Conservation (phyloP, 92 coral and sea anemone genomes). For the Ricordea florida region DNA sequence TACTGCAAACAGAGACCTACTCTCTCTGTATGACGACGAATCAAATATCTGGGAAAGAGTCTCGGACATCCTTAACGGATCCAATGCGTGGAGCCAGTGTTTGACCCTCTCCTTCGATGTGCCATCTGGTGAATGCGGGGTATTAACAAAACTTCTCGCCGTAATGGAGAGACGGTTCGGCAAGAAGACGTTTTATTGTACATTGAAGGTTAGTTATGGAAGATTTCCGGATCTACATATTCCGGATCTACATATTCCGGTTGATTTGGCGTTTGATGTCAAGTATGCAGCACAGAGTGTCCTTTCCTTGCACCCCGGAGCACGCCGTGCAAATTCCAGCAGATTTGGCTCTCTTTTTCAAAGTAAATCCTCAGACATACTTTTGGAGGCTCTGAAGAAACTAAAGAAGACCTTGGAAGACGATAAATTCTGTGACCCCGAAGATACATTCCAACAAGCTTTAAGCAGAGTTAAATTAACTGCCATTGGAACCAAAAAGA, state of each 20-base stretch:
- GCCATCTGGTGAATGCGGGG: background rate
- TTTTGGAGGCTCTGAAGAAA: constrained; percentile 61
- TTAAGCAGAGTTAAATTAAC: constrained; percentile 46
- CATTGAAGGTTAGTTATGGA: constrained; percentile 33
- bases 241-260: constrained; percentile 43
- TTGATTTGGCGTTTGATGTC: constrained; percentile 66
- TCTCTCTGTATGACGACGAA: background rate
- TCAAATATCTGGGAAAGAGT: constrained; percentile 36
- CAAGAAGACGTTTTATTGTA: constrained; percentile 70
- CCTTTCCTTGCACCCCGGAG: constrained; percentile 64
- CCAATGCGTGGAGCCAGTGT: constrained; percentile 67
- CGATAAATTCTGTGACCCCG: constrained; percentile 83
- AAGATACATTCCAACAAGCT: constrained; percentile 32
- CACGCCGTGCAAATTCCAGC: constrained; percentile 55
- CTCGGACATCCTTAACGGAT: constrained; percentile 24
- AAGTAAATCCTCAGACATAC: constrained; percentile 34
- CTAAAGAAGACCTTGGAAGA: constrained; percentile 51
- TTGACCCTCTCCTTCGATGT: constrained; percentile 46
- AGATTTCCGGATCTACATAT: constrained; percentile 7
- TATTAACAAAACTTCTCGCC: constrained; percentile 40
- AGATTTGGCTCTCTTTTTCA: constrained; percentile 51
- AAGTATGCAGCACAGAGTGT: constrained; percentile 77
- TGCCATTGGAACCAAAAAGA: constrained; percentile 25
- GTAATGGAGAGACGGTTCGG: constrained; percentile 54
- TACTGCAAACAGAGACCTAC: background rate